Evolutionary conservation across 2,797 vertebrate species (phyloP).

Genomic region (Syngnathus acus): DNA sequence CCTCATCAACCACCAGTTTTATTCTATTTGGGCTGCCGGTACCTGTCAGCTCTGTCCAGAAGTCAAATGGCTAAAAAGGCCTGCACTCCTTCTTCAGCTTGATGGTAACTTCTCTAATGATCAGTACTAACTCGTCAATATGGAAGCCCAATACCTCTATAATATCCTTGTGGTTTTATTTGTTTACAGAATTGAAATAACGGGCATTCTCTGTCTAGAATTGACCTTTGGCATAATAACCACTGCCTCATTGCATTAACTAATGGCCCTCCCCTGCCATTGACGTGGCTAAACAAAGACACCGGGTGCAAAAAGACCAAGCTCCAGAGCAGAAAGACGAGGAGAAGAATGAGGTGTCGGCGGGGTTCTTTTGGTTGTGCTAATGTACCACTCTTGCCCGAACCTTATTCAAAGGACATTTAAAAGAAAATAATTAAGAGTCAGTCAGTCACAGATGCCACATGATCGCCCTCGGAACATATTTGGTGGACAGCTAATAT

Average conservation of each 20-base stretch:
- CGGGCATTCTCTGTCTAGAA: too few species aligned
- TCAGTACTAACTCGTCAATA: too few species aligned
- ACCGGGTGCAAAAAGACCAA: background rate
- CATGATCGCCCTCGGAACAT: background rate
- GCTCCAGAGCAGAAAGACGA: background rate
- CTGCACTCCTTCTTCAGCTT: too few species aligned
- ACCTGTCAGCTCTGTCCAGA: too few species aligned
- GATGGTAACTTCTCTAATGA: too few species aligned
- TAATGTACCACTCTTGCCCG: conserved; percentile 18
- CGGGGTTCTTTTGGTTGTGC: conserved; percentile 8
- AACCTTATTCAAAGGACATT: conserved; percentile 8
- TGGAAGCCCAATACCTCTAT: too few species aligned
- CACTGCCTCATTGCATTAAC: conserved; percentile 29
- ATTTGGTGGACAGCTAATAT: background rate
- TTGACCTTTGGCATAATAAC: conserved; percentile 34
- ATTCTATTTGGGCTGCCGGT: too few species aligned
- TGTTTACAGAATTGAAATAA: too few species aligned
- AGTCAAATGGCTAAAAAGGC: too few species aligned
- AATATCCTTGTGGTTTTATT: too few species aligned
- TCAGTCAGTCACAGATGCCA: background rate
- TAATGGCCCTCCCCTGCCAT: conserved; percentile 27
- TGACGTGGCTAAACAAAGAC: background rate
- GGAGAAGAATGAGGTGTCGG: background rate
- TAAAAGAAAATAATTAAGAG: conserved; percentile 5
- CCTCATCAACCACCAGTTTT: too few species aligned